phyloP scores from a whole-genome alignment of 2,113 vertebrate species.

The Calidris pygmaea region DNA sequence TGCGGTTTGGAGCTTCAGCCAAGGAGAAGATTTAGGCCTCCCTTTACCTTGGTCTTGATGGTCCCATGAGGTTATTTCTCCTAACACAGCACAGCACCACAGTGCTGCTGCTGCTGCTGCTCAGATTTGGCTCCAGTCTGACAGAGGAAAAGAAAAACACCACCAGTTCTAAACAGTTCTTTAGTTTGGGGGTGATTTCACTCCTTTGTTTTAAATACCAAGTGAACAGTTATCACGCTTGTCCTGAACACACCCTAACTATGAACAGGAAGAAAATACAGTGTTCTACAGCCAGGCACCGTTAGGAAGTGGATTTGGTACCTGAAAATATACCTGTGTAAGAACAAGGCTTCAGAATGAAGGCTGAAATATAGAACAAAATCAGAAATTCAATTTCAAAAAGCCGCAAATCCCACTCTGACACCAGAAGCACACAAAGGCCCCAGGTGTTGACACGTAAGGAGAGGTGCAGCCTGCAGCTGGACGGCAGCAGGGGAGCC shows the following conservation, averaged over 20 bases:
- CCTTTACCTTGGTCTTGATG: background rate
- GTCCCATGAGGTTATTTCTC: background rate
- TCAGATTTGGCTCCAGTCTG: background rate
- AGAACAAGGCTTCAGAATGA: background rate
- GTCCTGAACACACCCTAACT: background rate
- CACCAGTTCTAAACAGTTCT: background rate
- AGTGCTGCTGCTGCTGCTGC: background rate
- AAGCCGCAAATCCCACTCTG: background rate
- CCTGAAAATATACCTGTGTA: fast-evolving
- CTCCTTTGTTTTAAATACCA: background rate
- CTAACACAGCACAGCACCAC: background rate
- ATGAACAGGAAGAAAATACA: fast-evolving
- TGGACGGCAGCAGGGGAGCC: background rate
- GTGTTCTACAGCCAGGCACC: background rate
- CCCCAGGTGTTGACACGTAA: background rate
- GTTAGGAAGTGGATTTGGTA: background rate
- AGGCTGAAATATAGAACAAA: background rate
- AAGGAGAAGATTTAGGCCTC: background rate
- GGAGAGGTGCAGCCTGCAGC: background rate
- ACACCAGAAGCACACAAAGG: background rate
- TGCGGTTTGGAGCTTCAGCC: background rate
- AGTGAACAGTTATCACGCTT: background rate
- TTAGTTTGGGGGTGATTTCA: background rate
- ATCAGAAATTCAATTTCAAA: background rate
- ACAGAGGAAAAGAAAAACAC: background rate